phyloP scores from a whole-genome alignment of 2,888 invertebrate genomes.

The Drosophila seclusa region DNA sequence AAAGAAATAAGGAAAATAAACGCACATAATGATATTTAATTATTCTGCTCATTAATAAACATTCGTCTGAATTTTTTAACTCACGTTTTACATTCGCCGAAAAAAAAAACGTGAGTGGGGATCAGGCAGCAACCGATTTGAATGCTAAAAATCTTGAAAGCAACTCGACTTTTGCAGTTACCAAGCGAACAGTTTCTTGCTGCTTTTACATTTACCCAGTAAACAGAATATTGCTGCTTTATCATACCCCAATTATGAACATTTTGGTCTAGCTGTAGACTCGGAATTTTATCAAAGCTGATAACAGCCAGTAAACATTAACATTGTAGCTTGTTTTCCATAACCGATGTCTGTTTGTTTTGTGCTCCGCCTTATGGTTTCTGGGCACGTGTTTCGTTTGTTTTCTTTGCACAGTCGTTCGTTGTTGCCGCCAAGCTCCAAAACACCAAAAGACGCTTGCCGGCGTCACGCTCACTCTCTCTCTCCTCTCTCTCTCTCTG shows the following conservation, averaged over 20 bases:
- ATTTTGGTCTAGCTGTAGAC: neutral
- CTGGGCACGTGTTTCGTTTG: conserved; percentile 58
- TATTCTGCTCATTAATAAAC: conserved; percentile 31
- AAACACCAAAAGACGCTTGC: conserved; percentile 21
- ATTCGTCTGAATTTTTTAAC: conserved; percentile 12
- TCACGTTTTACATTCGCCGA: conserved; percentile 38
- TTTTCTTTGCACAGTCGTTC: conserved; percentile 39
- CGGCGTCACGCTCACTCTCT: conserved; percentile 24
- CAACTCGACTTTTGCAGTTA: conserved; percentile 5
- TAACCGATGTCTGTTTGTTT: conserved; percentile 34
- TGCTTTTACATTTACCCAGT: neutral
- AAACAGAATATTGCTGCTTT: neutral
- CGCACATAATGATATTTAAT: conserved; percentile 25
- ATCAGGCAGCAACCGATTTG: conserved; percentile 1
- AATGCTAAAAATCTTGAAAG: neutral
- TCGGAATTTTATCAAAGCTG: conserved; percentile 16
- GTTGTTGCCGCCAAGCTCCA: conserved; percentile 43
- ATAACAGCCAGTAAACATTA: conserved; percentile 31
- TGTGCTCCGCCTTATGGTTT: conserved; percentile 29
- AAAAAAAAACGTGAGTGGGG: conserved; percentile 37
- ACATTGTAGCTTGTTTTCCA: conserved; percentile 5
- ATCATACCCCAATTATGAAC: neutral
- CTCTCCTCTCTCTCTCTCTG: conserved; percentile 6
- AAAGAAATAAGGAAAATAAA: conserved; percentile 7
- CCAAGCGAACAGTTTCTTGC: conserved; percentile 25